phyloP scores from a whole-genome alignment of 2,113 vertebrate genomes.

The Pelecanus crispus region DNA sequence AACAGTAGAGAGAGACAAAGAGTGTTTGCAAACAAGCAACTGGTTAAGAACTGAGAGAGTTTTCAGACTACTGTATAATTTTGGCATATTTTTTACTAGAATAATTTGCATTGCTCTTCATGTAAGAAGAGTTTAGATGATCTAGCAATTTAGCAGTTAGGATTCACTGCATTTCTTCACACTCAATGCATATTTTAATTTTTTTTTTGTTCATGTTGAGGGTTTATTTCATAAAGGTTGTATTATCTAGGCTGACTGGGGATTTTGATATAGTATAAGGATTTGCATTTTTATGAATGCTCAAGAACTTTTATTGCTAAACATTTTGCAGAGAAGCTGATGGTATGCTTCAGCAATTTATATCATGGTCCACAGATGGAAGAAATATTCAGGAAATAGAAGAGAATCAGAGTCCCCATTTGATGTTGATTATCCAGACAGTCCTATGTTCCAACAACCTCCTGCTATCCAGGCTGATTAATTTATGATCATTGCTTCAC shows the following conservation, averaged over 20 bases:
- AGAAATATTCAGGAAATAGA: background rate
- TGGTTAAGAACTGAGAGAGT: background rate
- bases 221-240: background rate
- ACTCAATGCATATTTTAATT: fast-evolving
- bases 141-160: background rate
- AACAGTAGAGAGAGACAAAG: background rate
- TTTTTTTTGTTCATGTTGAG: background rate
- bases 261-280: background rate
- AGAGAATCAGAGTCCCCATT: background rate
- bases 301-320: background rate
- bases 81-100: background rate
- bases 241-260: background rate
- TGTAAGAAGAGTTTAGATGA: background rate
- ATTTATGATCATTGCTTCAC: background rate
- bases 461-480: background rate
- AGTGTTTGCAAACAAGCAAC: background rate
- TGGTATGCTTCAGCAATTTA: background rate
- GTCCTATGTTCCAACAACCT: background rate
- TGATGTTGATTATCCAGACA: background rate
- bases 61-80: background rate
- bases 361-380: background rate
- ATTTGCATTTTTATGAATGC: background rate
- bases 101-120: background rate
- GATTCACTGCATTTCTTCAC: background rate
- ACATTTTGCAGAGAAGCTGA: background rate